Conservation (phyloP, 2,113 vertebrate genomes). For the Hyperopisus bebe region DNA sequence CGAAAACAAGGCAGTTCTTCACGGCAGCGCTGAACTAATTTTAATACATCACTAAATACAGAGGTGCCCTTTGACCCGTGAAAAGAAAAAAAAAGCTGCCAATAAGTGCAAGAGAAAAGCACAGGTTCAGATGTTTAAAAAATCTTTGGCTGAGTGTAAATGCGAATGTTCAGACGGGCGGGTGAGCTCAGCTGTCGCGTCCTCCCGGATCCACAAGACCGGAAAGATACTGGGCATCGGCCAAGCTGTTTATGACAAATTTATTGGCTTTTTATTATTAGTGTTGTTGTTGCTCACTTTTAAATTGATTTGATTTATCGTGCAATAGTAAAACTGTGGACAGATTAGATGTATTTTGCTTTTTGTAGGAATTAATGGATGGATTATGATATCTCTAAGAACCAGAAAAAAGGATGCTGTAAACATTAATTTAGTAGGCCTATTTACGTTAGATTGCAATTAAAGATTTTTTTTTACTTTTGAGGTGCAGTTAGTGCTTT, state of each 20-base stretch:
- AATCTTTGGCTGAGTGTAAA: neutral
- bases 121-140: neutral
- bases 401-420: neutral
- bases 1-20: slow-evolving; percentile 36
- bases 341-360: neutral
- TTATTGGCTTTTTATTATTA: neutral
- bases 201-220: slow-evolving; percentile 41
- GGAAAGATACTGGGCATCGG: slow-evolving; percentile 49
- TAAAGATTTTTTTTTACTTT: neutral
- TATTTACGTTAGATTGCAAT: neutral
- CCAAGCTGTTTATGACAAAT: slow-evolving; percentile 15
- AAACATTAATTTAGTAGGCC: neutral
- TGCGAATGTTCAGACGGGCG: neutral
- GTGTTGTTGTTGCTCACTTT: neutral
- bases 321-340: neutral
- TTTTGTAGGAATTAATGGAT: neutral
- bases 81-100: neutral
- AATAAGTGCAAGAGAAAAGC: neutral
- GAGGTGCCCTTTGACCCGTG: slow-evolving; percentile 27
- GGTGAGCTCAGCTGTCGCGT: neutral
- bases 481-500: neutral
- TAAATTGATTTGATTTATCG: neutral
- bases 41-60: slow-evolving; percentile 40
- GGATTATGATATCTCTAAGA: neutral
- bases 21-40: slow-evolving; percentile 19